Evolutionary conservation across 2,888 invertebrate species (phyloP).

Genomic region (Drosophila melanosoma): DNA sequence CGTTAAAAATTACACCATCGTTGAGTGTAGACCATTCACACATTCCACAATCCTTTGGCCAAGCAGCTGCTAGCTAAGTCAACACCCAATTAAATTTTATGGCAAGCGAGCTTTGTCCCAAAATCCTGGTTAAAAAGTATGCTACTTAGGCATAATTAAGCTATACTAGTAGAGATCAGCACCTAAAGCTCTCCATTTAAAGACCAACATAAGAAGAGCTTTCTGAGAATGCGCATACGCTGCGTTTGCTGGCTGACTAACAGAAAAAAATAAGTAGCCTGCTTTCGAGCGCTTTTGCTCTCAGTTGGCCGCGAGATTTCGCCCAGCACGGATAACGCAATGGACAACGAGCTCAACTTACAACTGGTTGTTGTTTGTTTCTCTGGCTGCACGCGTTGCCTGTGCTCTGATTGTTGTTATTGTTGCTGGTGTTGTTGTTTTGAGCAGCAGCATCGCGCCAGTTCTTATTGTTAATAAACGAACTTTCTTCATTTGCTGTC

Average conservation of each 20-base stretch:
- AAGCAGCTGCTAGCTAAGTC: background rate
- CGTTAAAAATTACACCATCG: slow-evolving; percentile 2
- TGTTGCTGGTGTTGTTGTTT: slow-evolving; percentile 17
- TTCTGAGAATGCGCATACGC: slow-evolving; percentile 33
- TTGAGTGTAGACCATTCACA: slow-evolving; percentile 2
- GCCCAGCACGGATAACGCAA: slow-evolving; percentile 55
- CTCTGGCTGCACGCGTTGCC: slow-evolving; percentile 26
- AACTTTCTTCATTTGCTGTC: background rate
- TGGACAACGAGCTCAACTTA: slow-evolving; percentile 24
- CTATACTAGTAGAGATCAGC: background rate
- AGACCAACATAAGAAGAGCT: background rate
- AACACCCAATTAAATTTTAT: slow-evolving; percentile 24
- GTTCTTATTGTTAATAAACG: slow-evolving; percentile 37
- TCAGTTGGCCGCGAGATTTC: slow-evolving; percentile 67
- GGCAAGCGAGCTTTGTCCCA: slow-evolving; percentile 41
- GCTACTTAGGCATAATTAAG: slow-evolving; percentile 37
- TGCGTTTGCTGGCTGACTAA: background rate
- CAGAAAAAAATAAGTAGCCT: slow-evolving; percentile 24
- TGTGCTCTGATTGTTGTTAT: slow-evolving; percentile 37
- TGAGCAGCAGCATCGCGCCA: slow-evolving; percentile 37
- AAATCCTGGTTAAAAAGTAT: slow-evolving; percentile 7
- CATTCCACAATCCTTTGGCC: background rate
- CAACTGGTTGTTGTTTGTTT: slow-evolving; percentile 29
- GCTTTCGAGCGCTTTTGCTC: slow-evolving; percentile 37
- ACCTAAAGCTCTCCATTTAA: background rate